These are phyloP conservation scores for Cryptocheilus praepositus DNA, from an alignment of 2,888 invertebrate species.

Conservation along the genomic window DNA sequence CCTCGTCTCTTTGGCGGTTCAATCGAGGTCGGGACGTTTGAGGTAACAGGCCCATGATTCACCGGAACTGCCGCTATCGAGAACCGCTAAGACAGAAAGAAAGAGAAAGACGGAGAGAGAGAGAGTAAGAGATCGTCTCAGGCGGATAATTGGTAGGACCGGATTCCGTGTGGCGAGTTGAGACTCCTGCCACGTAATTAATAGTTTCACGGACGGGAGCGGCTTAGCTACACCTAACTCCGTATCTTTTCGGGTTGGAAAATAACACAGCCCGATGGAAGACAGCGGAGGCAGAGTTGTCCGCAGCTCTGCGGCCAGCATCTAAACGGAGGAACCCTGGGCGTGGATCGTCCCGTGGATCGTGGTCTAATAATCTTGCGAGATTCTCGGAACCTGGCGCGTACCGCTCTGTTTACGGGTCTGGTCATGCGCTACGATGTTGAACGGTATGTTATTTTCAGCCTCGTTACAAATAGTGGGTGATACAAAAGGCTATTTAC, in stretches of 20 bases:
- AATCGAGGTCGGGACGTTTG: slow-evolving; percentile 1
- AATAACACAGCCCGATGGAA: neutral
- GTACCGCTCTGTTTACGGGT: too few species aligned
- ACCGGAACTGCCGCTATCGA: neutral
- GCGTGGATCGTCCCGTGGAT: too few species aligned
- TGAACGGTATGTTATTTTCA: too few species aligned
- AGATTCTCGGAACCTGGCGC: too few species aligned
- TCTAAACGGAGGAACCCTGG: too few species aligned
- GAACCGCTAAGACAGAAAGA: neutral
- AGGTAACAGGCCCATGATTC: slow-evolving; percentile 5
- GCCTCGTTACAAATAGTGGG: too few species aligned
- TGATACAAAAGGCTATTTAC: too few species aligned
- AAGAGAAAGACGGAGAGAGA: slow-evolving; percentile 16
- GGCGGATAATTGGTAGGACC: slow-evolving; percentile 68
- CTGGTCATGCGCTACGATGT: too few species aligned
- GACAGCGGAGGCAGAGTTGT: too few species aligned
- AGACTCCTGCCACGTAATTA: slow-evolving; percentile 65
- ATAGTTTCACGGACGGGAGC: slow-evolving; percentile 59
- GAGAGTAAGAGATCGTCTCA: slow-evolving; percentile 41
- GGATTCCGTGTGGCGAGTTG: slow-evolving; percentile 63
- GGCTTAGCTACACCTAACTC: neutral
- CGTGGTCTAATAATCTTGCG: too few species aligned
- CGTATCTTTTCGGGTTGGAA: slow-evolving; percentile 7
- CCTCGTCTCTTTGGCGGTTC: neutral
- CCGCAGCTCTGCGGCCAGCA: too few species aligned